Conservation (phyloP, 2,797 vertebrate species). For the Meriones psammophilus region DNA sequence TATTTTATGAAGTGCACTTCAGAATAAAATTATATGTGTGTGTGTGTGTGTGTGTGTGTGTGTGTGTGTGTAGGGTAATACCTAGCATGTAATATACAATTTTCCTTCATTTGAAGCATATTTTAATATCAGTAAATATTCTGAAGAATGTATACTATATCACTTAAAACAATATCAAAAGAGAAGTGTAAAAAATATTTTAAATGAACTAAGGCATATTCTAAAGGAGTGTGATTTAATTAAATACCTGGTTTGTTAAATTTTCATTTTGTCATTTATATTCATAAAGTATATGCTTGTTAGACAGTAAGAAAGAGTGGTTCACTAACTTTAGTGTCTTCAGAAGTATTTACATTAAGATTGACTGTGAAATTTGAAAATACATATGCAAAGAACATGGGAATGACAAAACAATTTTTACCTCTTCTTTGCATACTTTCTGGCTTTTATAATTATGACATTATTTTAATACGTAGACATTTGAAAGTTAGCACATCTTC, state of each 20-base stretch:
- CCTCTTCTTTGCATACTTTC: background rate
- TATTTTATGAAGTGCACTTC: background rate
- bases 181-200: slow-evolving; percentile 42
- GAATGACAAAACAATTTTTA: background rate
- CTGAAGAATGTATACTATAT: background rate
- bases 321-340: slow-evolving; percentile 30
- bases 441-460: background rate
- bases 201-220: background rate
- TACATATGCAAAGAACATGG: background rate
- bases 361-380: background rate
- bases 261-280: slow-evolving; percentile 55
- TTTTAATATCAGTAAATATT: background rate
- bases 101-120: slow-evolving; percentile 21
- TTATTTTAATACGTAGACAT: background rate
- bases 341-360: slow-evolving; percentile 3
- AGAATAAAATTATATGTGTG: background rate
- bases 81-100: background rate
- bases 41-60: background rate
- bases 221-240: slow-evolving; percentile 28
- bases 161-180: background rate
- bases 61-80: background rate
- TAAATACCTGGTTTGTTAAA: slow-evolving; percentile 51
- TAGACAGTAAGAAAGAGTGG: background rate
- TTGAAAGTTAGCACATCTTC: background rate
- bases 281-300: slow-evolving; percentile 14